Evolutionary conservation across 2,113 vertebrate species (phyloP).

Genomic region (Geothlypis trichas): DNA sequence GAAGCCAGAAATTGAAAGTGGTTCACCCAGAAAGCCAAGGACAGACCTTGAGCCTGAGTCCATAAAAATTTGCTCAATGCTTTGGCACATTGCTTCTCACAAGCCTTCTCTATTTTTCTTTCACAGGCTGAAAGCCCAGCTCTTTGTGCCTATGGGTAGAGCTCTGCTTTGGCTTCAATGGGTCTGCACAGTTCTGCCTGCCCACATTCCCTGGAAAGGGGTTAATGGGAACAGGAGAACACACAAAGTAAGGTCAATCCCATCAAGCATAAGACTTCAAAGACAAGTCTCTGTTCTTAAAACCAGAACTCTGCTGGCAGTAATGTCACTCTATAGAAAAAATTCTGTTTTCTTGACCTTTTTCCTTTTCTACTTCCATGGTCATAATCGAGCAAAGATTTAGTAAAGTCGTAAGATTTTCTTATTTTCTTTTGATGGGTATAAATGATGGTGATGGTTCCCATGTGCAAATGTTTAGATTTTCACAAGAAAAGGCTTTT

Average conservation of each 20-base stretch:
- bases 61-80: neutral
- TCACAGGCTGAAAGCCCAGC: neutral
- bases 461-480: neutral
- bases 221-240: neutral
- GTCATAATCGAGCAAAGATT: neutral
- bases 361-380: neutral
- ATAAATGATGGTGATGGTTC: neutral
- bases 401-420: neutral
- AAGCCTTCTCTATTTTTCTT: slow-evolving; percentile 1
- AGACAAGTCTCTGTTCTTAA: neutral
- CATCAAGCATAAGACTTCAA: neutral
- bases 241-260: neutral
- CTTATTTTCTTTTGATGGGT: neutral
- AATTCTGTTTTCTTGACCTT: neutral
- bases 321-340: neutral
- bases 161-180: neutral
- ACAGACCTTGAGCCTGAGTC: neutral
- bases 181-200: neutral
- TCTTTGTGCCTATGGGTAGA: fast-evolving
- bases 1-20: neutral
- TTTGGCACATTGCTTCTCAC: neutral
- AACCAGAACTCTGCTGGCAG: neutral
- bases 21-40: neutral
- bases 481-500: neutral
- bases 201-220: neutral